Conservation (phyloP, 2,113 vertebrate species). For the Anolis sagrei region DNA sequence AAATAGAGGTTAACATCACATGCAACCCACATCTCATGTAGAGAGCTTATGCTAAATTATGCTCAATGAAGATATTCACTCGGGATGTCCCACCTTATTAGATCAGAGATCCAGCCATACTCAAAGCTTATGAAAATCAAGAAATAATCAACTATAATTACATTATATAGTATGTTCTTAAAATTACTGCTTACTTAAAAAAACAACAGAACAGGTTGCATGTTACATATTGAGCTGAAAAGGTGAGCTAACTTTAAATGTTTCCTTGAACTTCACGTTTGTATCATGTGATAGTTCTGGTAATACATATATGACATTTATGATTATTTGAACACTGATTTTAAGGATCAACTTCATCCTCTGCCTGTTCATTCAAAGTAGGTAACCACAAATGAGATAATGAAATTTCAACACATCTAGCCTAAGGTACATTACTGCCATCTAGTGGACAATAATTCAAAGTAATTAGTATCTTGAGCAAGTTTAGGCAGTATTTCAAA, state of each 20-base stretch:
- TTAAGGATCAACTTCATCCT: background rate
- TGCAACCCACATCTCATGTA: background rate
- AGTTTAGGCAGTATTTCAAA: background rate
- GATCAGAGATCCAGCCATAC: background rate
- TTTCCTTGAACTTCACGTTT: background rate
- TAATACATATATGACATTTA: background rate
- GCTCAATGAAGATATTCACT: background rate
- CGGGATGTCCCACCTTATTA: background rate
- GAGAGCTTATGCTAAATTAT: background rate
- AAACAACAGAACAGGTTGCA: background rate
- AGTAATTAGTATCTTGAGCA: background rate
- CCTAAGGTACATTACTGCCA: slow-evolving; percentile 29
- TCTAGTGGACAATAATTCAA: slow-evolving; percentile 37
- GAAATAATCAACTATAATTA: background rate
- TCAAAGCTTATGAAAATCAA: background rate
- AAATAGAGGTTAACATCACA: background rate
- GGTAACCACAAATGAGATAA: background rate
- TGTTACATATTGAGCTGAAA: too few relatives aligned
- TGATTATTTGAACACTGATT: background rate
- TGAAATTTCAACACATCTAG: background rate
- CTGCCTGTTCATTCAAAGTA: background rate
- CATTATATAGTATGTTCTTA: background rate
- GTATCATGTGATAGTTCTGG: background rate
- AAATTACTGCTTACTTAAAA: background rate
- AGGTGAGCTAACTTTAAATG: too few relatives aligned